These are phyloP conservation scores for Semicossyphus pulcher DNA, from an alignment of 2,113 vertebrate species.

Conservation along the genomic window DNA sequence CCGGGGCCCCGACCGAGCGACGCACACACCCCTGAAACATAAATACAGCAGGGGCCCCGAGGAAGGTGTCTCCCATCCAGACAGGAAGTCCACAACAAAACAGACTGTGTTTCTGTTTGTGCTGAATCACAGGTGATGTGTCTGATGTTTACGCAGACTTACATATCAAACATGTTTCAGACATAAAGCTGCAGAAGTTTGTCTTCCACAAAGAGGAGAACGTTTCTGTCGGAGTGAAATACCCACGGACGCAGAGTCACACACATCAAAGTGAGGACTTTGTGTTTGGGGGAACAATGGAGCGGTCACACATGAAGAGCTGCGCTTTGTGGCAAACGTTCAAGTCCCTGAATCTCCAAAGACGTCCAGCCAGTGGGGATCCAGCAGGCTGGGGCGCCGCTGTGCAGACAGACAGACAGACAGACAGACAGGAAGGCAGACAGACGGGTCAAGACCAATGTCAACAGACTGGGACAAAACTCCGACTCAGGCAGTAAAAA, in stretches of 20 bases:
- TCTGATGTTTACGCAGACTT: not conserved
- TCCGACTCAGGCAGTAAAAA: not conserved
- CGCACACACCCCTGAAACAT: not conserved
- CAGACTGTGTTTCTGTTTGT: too few relatives aligned
- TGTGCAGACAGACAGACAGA: too few relatives aligned
- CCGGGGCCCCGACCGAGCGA: conserved; percentile 11
- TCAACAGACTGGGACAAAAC: conserved; percentile 5
- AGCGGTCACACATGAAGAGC: conserved; percentile 83
- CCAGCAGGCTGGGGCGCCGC: conserved; percentile 22
- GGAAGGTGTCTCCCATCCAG: conserved; percentile 9
- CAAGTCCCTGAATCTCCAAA: conserved; percentile 69
- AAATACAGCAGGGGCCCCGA: conserved; percentile 5
- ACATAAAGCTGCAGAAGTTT: not conserved
- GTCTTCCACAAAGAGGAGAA: not conserved
- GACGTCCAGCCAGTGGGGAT: conserved; percentile 45
- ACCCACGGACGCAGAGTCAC: conserved; percentile 40
- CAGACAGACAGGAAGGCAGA: too few relatives aligned
- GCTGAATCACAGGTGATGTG: too few relatives aligned
- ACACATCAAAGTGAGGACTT: conserved; percentile 86
- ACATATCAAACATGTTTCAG: not conserved
- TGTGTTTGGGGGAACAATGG: conserved; percentile 85
- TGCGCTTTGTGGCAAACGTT: conserved; percentile 75
- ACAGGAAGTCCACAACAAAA: not conserved
- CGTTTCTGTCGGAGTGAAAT: too few relatives aligned
- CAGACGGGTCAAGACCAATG: conserved; percentile 48